Evolutionary conservation across 1,140 invertebrate species (phyloP), one percentile per base, ranked within the genome.

Genomic region (Oncopeltus fasciatus): DNA sequence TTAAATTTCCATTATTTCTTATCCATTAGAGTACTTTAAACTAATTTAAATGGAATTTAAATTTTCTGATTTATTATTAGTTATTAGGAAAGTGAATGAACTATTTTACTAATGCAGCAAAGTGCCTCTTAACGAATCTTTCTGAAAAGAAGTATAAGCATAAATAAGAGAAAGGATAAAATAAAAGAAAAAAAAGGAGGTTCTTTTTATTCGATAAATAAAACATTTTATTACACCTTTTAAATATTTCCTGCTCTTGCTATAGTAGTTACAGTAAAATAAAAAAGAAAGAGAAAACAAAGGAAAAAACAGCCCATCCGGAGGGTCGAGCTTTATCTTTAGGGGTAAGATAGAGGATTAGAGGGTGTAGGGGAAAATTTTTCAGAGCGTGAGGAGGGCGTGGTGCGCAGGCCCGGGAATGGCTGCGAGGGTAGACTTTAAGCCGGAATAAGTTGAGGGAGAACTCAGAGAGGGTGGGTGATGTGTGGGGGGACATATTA

Each of bases 311-410:
- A 20, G 18, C 44, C n/a, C 21, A 20, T 46, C 44, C 44, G 18
- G 44, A 46, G 44, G 18, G 44, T 46, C 21, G 44, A 46, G 44
- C n/a, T 46, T 46, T 46, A 46, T 46, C 44, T 46, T 46, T 1
- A 46, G 44, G 44, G 44, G 44, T 46, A 46, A 46, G 44, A 46
- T 46, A 46, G 44, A 46, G 44, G 44, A 46, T 46, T 46, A 46
- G 44, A 20, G 44, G 21, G 44, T n/a, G n/a, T n/a, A n/a, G 43
- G 44, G 44, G 18, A 46, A 20, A 46, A 46, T 46, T 46, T 46
- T 46, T 46, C 3, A 46, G 44, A n/a, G 44, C n/a, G 44, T n/a
- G n/a, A 20, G n/a, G n/a, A 20, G 44, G n/a, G 44, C 44, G 44
- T n/a, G 18, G 44, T 20, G 18, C n/a, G 44, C 44, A n/a, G 44